Conservation (phyloP, 1,140 invertebrate species). For the Paramacrobiotus metropolitanus region DNA sequence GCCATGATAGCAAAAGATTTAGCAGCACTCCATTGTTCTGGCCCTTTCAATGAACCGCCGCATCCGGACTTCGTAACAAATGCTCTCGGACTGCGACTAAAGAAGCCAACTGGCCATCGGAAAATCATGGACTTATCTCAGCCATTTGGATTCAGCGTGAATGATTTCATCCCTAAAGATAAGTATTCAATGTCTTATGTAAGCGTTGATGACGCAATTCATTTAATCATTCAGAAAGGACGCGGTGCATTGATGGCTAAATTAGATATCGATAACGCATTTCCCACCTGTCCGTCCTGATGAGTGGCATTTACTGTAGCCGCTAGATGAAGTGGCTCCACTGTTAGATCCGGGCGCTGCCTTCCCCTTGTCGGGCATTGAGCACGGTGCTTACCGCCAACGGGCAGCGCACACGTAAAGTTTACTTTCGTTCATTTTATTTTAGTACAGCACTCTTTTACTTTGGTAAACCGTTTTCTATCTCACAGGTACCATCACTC, state of each 20-base stretch:
- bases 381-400: no score
- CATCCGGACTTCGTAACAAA: neutral
- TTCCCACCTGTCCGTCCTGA: neutral
- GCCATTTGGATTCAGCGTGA: neutral
- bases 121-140: neutral
- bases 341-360: no score
- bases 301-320: neutral
- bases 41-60: neutral
- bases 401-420: no score
- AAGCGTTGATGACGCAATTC: neutral
- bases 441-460: no score
- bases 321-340: no score
- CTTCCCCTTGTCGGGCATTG: no score
- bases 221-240: neutral
- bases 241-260: neutral
- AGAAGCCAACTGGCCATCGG: neutral
- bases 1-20: neutral
- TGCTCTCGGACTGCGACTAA: neutral
- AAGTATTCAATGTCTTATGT: neutral
- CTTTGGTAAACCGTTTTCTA: no score
- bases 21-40: neutral
- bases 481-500: no score
- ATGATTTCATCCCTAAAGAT: neutral
- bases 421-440: no score
- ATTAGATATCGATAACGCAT: neutral